phyloP scores from a whole-genome alignment of 1,140 invertebrate species.

The Cardiocondyla obscurior region DNA sequence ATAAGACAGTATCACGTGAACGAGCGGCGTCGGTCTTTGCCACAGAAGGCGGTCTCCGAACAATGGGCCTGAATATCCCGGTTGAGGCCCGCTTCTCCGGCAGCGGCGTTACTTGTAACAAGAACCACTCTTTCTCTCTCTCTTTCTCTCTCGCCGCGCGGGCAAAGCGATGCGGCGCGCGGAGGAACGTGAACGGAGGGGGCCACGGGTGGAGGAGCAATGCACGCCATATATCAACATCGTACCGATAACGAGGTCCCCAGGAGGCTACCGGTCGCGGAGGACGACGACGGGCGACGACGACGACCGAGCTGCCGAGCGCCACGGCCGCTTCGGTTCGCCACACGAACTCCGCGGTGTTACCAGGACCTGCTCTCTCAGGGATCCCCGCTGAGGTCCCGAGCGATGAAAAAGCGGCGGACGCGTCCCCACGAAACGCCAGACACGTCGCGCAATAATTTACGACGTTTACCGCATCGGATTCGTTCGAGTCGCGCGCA shows the following conservation, averaged over 20 bases:
- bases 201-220: slow-evolving; percentile 79
- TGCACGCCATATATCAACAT: slow-evolving; percentile 80
- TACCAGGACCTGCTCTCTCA: slow-evolving; percentile 18
- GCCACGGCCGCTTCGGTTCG: slow-evolving; percentile 54
- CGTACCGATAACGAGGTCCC: slow-evolving; percentile 80
- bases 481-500: slow-evolving; percentile 13
- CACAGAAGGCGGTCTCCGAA: slow-evolving; percentile 73
- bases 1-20: slow-evolving; percentile 77
- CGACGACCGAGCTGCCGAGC: slow-evolving; percentile 36
- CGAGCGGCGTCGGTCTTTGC: slow-evolving; percentile 66
- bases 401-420: slow-evolving; percentile 62
- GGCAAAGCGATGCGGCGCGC: slow-evolving; percentile 66
- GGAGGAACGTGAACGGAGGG: slow-evolving; percentile 70
- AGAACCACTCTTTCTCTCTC: slow-evolving; percentile 40
- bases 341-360: slow-evolving; percentile 46
- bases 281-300: slow-evolving; percentile 47
- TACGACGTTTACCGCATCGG: slow-evolving; percentile 27
- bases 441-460: slow-evolving; percentile 59
- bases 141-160: slow-evolving; percentile 19
- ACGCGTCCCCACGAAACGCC: slow-evolving; percentile 25
- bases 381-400: slow-evolving; percentile 60
- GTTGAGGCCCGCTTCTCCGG: slow-evolving; percentile 8
- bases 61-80: slow-evolving; percentile 75
- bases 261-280: slow-evolving; percentile 74
- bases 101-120: slow-evolving; percentile 60